phyloP scores from a whole-genome alignment of 2,888 invertebrate species.

The Acanthosoma haemorrhoidale region DNA sequence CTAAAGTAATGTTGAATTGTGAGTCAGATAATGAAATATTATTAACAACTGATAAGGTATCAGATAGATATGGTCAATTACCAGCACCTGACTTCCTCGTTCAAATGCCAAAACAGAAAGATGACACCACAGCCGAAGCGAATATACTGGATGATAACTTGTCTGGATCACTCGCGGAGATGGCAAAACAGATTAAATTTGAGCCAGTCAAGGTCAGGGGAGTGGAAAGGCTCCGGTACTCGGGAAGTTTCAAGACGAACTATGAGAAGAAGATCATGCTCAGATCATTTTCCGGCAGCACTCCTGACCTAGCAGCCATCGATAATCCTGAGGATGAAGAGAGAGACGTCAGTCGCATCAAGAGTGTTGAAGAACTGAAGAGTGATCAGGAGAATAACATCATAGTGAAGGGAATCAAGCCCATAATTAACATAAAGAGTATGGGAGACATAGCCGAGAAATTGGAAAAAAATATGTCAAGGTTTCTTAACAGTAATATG shows the following conservation, averaged over 20 bases:
- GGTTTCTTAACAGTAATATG: constrained; percentile 22
- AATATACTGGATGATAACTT: constrained; percentile 37
- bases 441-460: constrained; percentile 31
- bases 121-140: constrained; percentile 31
- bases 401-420: constrained; percentile 22
- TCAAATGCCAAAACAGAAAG: constrained; percentile 26
- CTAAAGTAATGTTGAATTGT: constrained; percentile 35
- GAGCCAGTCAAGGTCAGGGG: constrained; percentile 41
- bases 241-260: constrained; percentile 43
- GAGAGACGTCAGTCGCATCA: constrained; percentile 29
- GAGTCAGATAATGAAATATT: constrained; percentile 26
- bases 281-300: constrained; percentile 32
- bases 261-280: constrained; percentile 39
- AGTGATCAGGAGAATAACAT: constrained; percentile 32
- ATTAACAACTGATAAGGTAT: constrained; percentile 28
- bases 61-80: constrained; percentile 31
- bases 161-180: constrained; percentile 43
- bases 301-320: constrained; percentile 33
- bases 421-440: constrained; percentile 16
- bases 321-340: constrained; percentile 28
- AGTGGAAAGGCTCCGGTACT: constrained; percentile 35
- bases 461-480: constrained; percentile 31
- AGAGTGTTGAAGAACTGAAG: constrained; percentile 35
- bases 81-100: constrained; percentile 27
- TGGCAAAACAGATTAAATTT: constrained; percentile 46